Percentiles rank a stretch among this genome's conserved stretches.
Evolutionary conservation across 2,113 vertebrate genomes (phyloP).

Genomic region (Verasper variegatus): DNA sequence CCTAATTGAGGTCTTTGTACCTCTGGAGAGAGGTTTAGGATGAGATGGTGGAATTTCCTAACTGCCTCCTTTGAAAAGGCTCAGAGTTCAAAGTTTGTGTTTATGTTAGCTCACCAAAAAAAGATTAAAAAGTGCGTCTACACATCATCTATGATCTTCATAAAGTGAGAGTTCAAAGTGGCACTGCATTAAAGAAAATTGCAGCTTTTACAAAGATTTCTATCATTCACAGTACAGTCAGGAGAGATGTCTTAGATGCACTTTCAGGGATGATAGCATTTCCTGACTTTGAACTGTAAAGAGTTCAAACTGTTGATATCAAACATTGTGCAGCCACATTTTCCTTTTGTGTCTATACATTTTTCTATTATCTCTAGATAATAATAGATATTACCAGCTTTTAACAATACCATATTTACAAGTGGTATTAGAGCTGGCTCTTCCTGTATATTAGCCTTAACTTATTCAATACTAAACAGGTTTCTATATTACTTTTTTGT

Average conservation of each 20-base stretch:
- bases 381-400: neutral
- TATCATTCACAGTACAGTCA: slow-evolving; percentile 33
- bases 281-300: neutral
- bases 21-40: slow-evolving; percentile 80
- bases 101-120: slow-evolving; percentile 74
- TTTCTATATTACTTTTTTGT: neutral
- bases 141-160: slow-evolving; percentile 63
- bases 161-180: slow-evolving; percentile 74
- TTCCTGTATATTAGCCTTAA: neutral
- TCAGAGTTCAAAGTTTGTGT: slow-evolving; percentile 80
- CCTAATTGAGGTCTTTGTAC: slow-evolving; percentile 84
- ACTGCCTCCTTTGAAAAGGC: slow-evolving; percentile 80
- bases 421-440: neutral
- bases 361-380: neutral
- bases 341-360: neutral
- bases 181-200: slow-evolving; percentile 59
- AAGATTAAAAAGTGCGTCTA: slow-evolving; percentile 68
- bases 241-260: neutral
- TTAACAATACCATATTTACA: neutral
- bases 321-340: neutral
- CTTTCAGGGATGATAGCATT: neutral
- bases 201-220: slow-evolving; percentile 52
- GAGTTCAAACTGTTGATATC: neutral
- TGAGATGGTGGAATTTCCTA: slow-evolving; percentile 84
- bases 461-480: slow-evolving; percentile 13